Evolutionary conservation across 2,888 invertebrate species (phyloP).

Genomic region (Himalopsyche anomala): DNA sequence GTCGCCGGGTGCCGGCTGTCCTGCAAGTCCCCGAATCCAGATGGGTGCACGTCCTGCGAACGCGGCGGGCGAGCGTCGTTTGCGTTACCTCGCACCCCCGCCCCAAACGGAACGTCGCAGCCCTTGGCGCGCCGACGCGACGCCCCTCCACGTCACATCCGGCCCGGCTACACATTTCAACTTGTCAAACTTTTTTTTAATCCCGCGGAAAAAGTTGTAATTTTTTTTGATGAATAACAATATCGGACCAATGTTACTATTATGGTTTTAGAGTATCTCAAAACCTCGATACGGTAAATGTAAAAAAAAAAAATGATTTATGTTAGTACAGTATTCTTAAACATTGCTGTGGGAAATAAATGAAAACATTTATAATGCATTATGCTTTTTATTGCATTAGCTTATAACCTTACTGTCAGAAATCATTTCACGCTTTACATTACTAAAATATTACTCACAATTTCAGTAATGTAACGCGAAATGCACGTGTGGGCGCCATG

Average conservation of each 20-base stretch:
- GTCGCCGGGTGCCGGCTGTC: background rate
- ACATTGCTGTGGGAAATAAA: too few species aligned
- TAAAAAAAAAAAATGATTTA: background rate
- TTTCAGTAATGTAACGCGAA: too few species aligned
- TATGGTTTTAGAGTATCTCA: too few species aligned
- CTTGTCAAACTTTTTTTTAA: slow-evolving; percentile 23
- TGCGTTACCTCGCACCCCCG: background rate
- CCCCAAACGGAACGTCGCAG: background rate
- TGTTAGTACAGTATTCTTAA: too few species aligned
- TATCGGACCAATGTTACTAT: too few species aligned
- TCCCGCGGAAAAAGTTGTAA: background rate
- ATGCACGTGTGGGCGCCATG: too few species aligned
- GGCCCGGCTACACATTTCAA: slow-evolving; percentile 21
- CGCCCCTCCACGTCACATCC: slow-evolving; percentile 32
- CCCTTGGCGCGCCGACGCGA: slow-evolving; percentile 40
- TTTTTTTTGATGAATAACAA: background rate
- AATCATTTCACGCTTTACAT: too few species aligned
- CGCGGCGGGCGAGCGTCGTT: slow-evolving; percentile 33
- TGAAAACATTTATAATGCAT: too few species aligned
- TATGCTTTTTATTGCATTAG: too few species aligned
- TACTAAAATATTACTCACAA: too few species aligned
- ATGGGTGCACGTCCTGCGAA: slow-evolving; percentile 24
- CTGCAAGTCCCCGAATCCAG: background rate
- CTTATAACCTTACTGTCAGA: too few species aligned
- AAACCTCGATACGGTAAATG: background rate